phyloP scores from a whole-genome alignment of 2,888 invertebrate species.

The Erebia ligea region DNA sequence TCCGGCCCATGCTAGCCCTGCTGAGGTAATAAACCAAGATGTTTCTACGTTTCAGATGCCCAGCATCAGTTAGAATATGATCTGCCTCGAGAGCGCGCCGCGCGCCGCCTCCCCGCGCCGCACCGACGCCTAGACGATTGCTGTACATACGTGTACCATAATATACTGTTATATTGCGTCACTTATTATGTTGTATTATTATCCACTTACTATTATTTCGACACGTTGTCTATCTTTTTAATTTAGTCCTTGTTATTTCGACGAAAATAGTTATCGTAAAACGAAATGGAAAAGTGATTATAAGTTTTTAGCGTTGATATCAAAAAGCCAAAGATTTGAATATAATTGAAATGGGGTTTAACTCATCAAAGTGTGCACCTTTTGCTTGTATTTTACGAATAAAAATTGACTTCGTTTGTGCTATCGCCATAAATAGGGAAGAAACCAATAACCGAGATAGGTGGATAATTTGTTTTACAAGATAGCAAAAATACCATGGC shows the following conservation, averaged over 20 bases:
- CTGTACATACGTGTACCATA: slow-evolving; percentile 18
- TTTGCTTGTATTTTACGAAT: neutral
- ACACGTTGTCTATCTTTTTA: neutral
- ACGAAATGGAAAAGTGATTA: neutral
- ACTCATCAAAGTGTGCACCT: neutral
- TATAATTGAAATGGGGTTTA: neutral
- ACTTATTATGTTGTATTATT: neutral
- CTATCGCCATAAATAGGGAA: neutral
- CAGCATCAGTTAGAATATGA: slow-evolving; percentile 6
- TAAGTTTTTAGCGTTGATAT: neutral
- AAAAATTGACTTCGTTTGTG: neutral
- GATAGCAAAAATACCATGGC: no score
- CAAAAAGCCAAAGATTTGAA: neutral
- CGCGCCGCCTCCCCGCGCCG: slow-evolving; percentile 31
- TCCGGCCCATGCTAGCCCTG: no score
- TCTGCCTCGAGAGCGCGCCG: slow-evolving; percentile 35
- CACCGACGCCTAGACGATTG: slow-evolving; percentile 8
- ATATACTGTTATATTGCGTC: slow-evolving; percentile 5
- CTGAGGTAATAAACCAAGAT: neutral
- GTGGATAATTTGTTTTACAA: no score
- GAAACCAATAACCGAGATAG: neutral
- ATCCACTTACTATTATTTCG: neutral
- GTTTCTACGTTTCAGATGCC: slow-evolving; percentile 6
- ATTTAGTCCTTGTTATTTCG: neutral
- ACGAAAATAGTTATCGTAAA: neutral